Conservation (phyloP, 2,113 vertebrate species). For the Nycticorax nycticorax region DNA sequence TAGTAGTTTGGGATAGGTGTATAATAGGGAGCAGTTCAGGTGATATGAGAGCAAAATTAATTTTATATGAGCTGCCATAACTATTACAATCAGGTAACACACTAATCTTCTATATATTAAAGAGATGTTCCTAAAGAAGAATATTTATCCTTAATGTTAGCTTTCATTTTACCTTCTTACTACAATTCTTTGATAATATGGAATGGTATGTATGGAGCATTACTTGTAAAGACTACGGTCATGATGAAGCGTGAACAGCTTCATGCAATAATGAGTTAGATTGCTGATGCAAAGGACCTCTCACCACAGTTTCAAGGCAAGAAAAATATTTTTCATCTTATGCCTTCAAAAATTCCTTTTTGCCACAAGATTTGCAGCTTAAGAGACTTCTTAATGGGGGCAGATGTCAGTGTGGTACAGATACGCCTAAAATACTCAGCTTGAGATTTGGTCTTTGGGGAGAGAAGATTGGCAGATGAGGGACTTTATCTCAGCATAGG, state of each 20-base stretch:
- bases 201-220: background rate
- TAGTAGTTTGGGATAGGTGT: background rate
- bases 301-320: background rate
- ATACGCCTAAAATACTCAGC: background rate
- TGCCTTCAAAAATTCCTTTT: background rate
- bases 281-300: background rate
- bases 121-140: background rate
- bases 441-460: background rate
- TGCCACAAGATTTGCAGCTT: background rate
- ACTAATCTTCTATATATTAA: background rate
- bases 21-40: background rate
- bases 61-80: background rate
- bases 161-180: background rate
- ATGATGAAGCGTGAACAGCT: background rate
- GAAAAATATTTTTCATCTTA: background rate
- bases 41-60: background rate
- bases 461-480: background rate
- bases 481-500: background rate
- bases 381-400: background rate
- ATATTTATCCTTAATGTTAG: background rate
- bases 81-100: background rate
- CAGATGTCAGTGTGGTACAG: background rate
- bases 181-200: background rate
- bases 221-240: background rate
- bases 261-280: background rate